Base-by-base conservation (phyloP, 1,140 invertebrate genomes). In the Nasonia giraulti region DNA sequence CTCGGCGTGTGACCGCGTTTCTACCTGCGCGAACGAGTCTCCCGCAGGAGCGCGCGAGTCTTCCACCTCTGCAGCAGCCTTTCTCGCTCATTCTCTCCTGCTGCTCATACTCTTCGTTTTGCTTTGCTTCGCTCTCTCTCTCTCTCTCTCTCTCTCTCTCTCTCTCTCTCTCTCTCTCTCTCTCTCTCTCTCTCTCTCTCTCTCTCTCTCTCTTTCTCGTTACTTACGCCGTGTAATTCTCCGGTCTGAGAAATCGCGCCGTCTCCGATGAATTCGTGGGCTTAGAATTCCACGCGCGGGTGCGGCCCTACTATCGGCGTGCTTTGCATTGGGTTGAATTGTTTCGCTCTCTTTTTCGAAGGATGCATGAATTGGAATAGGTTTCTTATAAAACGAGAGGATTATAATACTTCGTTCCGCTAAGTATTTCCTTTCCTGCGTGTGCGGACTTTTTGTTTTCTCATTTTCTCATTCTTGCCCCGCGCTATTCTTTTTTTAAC, bases 1-100 rank as follows among this genome's bases (percentile, higher is more conserved):
- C 12, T 55, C n/a, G 6, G 50, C 68, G 76, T 79, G 31, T 80
- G 83, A 84, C 83, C 83, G 83, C 77, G 37, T 84, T 84, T 84
- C 31, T 82, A 83, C 80, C 71, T 86, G 81, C 55, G 27, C 50
- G 14, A 50, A 76, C 82, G 20, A 62, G 55, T 62, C 55, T 62
- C 55, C 55, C 85, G 20, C 71, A 82, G 27, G 12, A 78, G 66
- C 62, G 37, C 71, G 20, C n/a, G 33, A 66, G 10, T 14, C 66
- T 33, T n/a, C 14, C 74, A 66, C 8, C 17, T 75, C 17, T 20
- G 11, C 20, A n/a, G 55, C 73, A 10, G 20, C 20, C 31, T 83
- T 31, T 82, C 31, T 47, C 11, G 76, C 74, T 69, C 10, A 74
- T 50, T 68, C 55, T 47, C 27, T 83, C 71, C 8, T 8, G 23